Conservation (phyloP, 2,888 invertebrate genomes). For the Synergus umbraculus region DNA sequence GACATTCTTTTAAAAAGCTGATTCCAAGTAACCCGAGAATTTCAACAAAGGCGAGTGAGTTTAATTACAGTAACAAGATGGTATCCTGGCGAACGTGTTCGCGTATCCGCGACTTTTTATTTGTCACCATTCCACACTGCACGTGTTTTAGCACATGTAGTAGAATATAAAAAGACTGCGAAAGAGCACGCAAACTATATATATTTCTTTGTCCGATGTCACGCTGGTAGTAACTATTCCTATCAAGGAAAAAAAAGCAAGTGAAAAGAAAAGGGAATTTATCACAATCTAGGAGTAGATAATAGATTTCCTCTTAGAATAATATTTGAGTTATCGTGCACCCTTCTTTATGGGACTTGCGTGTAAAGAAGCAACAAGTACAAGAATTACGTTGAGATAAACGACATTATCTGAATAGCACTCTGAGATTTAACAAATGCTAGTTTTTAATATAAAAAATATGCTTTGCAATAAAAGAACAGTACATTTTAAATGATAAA, state of each 20-base stretch:
- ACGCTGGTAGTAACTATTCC: constrained; percentile 32
- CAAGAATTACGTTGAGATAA: neutral
- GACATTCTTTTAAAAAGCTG: constrained; percentile 17
- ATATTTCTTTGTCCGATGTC: constrained; percentile 32
- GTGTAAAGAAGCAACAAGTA: constrained; percentile 41
- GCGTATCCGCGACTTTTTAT: constrained; percentile 39
- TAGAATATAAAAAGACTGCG: constrained; percentile 17
- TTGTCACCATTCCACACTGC: constrained; percentile 36
- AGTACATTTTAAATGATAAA: neutral
- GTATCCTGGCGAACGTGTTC: constrained; percentile 38
- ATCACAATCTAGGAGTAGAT: constrained; percentile 22
- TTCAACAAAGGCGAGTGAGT: constrained; percentile 37
- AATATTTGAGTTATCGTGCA: constrained; percentile 37
- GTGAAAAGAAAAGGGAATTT: neutral
- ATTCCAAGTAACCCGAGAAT: constrained; percentile 24
- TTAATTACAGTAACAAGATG: constrained; percentile 41
- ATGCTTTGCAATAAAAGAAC: neutral
- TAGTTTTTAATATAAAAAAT: neutral
- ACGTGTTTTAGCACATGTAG: constrained; percentile 40
- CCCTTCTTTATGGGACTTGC: constrained; percentile 29
- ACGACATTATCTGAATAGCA: neutral
- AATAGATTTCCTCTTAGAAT: constrained; percentile 36
- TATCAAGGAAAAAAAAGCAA: neutral
- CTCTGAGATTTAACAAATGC: neutral
- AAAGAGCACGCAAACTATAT: constrained; percentile 36